phyloP scores from a whole-genome alignment of 2,797 vertebrate genomes.

The Urosaurus nigricauda region DNA sequence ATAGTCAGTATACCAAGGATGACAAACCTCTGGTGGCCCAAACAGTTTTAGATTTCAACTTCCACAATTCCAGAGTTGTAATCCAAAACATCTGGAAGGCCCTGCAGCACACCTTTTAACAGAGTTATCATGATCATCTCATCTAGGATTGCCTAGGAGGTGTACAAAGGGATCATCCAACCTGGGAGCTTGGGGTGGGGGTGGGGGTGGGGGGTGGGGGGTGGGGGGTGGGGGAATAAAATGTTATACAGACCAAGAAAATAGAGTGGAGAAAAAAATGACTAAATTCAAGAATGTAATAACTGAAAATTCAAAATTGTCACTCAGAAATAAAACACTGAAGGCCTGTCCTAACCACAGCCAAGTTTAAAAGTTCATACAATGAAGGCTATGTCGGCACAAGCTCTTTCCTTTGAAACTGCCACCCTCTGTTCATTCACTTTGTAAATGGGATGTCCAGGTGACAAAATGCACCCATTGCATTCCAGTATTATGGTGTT shows the following conservation, averaged over 20 bases:
- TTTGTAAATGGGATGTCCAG: background rate
- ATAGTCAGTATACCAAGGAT: background rate
- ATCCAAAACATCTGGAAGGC: background rate
- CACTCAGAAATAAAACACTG: background rate
- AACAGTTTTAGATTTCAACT: background rate
- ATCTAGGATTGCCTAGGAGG: too few relatives aligned
- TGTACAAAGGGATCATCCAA: too few relatives aligned
- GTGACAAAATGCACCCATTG: background rate
- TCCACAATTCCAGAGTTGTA: background rate
- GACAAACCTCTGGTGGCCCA: background rate
- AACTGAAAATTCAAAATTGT: background rate
- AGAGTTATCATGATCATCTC: too few relatives aligned
- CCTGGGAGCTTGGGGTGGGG: too few relatives aligned
- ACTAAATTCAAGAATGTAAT: background rate
- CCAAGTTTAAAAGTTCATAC: background rate
- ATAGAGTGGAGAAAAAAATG: background rate
- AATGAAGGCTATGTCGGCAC: background rate
- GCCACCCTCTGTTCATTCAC: background rate
- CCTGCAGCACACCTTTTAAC: background rate
- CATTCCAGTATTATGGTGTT: background rate
- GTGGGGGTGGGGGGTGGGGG: too few relatives aligned
- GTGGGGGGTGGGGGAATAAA: too few relatives aligned
- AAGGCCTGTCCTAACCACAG: background rate
- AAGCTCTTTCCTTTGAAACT: too few relatives aligned
- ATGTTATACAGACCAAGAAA: background rate